Percentiles rank a stretch among this genome's conserved stretches.
phyloP scores from a whole-genome alignment of 2,888 invertebrate genomes.

The Serripes groenlandicus region DNA sequence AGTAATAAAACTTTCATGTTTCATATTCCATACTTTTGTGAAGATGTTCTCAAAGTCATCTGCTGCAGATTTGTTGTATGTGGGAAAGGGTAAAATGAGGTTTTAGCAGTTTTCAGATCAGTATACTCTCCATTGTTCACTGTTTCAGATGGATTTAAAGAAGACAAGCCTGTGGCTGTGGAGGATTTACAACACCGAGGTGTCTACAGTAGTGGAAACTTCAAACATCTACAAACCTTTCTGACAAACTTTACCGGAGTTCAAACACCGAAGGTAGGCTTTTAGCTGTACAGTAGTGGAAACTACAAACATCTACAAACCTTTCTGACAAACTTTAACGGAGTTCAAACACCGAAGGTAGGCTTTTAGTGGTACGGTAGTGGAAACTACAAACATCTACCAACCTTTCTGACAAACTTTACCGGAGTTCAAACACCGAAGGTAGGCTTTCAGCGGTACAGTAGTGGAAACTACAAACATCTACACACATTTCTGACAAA shows the following conservation, averaged over 20 bases:
- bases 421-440: slow-evolving; percentile 89
- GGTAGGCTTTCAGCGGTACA: slow-evolving; percentile 81
- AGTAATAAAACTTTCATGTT: too few species aligned
- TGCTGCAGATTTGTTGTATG: too few species aligned
- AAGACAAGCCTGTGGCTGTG: slow-evolving; percentile 63
- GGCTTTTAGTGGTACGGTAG: slow-evolving; percentile 81
- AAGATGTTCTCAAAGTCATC: too few species aligned
- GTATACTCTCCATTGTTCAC: too few species aligned
- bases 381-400: slow-evolving; percentile 85
- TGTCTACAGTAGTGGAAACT: slow-evolving; percentile 86
- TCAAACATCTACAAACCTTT: slow-evolving; percentile 86
- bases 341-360: slow-evolving; percentile 88
- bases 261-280: slow-evolving; percentile 86
- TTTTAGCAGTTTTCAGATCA: too few species aligned
- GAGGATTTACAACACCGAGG: slow-evolving; percentile 87
- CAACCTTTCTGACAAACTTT: slow-evolving; percentile 88
- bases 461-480: slow-evolving; percentile 85
- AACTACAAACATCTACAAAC: slow-evolving; percentile 83
- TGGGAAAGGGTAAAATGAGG: too few species aligned
- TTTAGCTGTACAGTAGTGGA: slow-evolving; percentile 85
- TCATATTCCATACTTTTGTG: too few species aligned
- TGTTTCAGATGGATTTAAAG: slow-evolving; percentile 77
- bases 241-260: slow-evolving; percentile 90
- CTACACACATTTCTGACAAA: slow-evolving; percentile 88
- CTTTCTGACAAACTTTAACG: slow-evolving; percentile 90